Conservation (phyloP, 2,888 invertebrate genomes). For the Camponotus fellah region DNA sequence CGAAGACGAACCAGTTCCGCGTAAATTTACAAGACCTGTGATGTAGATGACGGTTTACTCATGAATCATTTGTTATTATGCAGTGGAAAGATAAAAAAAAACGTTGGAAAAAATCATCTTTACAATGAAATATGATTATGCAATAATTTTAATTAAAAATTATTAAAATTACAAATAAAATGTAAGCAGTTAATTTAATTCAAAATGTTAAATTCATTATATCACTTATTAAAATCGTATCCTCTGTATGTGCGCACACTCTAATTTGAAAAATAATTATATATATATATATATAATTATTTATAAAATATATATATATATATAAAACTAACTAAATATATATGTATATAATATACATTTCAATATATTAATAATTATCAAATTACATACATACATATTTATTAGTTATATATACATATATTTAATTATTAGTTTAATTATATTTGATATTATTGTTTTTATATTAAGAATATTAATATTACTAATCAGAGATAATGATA, state of each 20-base stretch:
- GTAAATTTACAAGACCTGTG: slow-evolving; percentile 62
- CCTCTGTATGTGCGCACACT: too few relatives aligned
- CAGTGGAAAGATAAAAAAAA: background rate
- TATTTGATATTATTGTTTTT: background rate
- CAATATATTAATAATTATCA: background rate
- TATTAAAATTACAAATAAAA: slow-evolving; percentile 6
- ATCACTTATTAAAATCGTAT: too few relatives aligned
- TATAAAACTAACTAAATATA: too few relatives aligned
- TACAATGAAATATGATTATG: slow-evolving; percentile 1
- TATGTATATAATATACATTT: too few relatives aligned
- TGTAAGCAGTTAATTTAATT: background rate
- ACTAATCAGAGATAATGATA: background rate
- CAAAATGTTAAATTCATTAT: background rate
- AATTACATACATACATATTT: background rate
- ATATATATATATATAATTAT: too few relatives aligned
- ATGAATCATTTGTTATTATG: slow-evolving; percentile 10
- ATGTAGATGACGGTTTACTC: slow-evolving; percentile 34
- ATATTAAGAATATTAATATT: slow-evolving; percentile 30
- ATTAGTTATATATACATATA: background rate
- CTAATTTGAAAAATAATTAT: slow-evolving; percentile 1
- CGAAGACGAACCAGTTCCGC: slow-evolving; percentile 82
- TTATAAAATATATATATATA: too few relatives aligned
- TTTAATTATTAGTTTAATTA: background rate
- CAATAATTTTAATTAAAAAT: background rate
- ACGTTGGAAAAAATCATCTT: background rate